These are phyloP conservation scores for Leptodactylus fallax DNA, from an alignment of 2,797 vertebrate genomes.

Conservation along the genomic window DNA sequence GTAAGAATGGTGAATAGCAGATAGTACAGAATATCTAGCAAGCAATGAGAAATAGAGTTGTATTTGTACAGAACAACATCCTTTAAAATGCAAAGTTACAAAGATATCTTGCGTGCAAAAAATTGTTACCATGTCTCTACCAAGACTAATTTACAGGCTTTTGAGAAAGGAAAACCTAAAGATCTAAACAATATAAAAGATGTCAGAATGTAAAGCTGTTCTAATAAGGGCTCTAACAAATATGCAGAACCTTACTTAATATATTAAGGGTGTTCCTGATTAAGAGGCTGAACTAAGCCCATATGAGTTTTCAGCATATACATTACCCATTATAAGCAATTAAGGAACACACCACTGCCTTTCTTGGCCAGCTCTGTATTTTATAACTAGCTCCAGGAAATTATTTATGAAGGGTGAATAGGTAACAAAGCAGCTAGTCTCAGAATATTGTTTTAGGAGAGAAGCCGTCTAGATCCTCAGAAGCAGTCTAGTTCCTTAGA, in stretches of 20 bases:
- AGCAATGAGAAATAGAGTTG: too few species aligned
- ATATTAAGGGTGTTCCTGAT: conserved; percentile 32
- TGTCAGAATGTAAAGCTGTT: conserved; percentile 52
- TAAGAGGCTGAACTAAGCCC: conserved; percentile 18
- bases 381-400: conserved; percentile 67
- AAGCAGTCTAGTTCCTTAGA: not conserved
- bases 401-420: conserved; percentile 67
- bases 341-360: conserved; percentile 42
- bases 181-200: conserved; percentile 46
- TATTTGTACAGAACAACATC: too few species aligned
- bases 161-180: conserved; percentile 51
- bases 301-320: conserved; percentile 30
- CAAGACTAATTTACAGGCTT: not conserved
- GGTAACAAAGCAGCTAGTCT: conserved; percentile 62
- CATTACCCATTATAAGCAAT: conserved; percentile 64
- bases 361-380: conserved; percentile 49
- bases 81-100: too few species aligned
- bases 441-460: conserved; percentile 62
- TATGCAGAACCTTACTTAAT: not conserved
- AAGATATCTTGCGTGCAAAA: not conserved
- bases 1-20: too few species aligned
- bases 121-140: not conserved
- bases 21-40: too few species aligned
- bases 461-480: not conserved
- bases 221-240: conserved; percentile 38